Base-by-base conservation (phyloP, 2,113 vertebrate species). In the Xiphias gladius region DNA sequence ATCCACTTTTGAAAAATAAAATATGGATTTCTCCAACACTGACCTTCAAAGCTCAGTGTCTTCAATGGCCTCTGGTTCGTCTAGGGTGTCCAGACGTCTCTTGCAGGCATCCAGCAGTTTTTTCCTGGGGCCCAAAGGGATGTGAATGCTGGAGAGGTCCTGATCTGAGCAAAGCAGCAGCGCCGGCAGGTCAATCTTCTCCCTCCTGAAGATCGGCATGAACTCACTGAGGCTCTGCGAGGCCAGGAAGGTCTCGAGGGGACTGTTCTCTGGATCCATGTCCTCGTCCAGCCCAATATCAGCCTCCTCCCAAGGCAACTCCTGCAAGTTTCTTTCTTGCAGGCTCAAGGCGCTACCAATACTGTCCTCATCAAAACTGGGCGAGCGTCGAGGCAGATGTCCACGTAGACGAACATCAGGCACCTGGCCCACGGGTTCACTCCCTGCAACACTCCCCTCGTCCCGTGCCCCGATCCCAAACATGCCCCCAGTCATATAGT, bases 111-210 rank as follows among this genome's bases (percentile, higher is more conserved):
- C 98, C 88, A 99, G 76, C 39, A 99, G 97, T 93, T 98, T 99
- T 90, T 99, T 99, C 35, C 97, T 95, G 58, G 97, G 96, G 7
- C 98, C 98, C 82, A 99, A 1, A 0, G 98, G 98, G 76, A 99
- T 94, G 73, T 96, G 96, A 77, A 99, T 97, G 86, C 96, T 96
- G 86, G 95, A 96, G 59, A 99, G 96, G 89, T 99, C 98, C 2
- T 95, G 86, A 65, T 99, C 97, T 0, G 97, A 98, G 62, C 98
- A 99, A 0, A 99, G 94, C 94, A 96, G 93, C 83, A 99, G 94
- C 0, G 98, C 97, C 73, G 97, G 95, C 76, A 99, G 88, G 94
- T 99, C 98, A 0, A 99, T 98, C 93, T 97, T 98, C 91, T 99
- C 97, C 84, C 96, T 95, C 73, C 95, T 94, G 89, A 99, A 94